phyloP scores from a whole-genome alignment of 64 coral and sea anemone genomes.

The Trachythela sp. region DNA sequence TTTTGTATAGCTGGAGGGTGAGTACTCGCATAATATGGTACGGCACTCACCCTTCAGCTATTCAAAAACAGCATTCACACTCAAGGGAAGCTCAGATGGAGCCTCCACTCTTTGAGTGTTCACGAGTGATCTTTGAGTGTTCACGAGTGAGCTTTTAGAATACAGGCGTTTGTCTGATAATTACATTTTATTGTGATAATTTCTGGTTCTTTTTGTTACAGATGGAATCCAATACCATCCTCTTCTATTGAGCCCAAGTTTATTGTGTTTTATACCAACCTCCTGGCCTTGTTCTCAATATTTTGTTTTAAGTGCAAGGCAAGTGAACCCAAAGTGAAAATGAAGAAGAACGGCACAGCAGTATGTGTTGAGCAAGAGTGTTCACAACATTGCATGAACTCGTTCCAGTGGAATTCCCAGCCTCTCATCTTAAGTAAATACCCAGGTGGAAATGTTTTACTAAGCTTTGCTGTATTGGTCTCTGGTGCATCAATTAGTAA shows the following conservation, averaged over 20 bases:
- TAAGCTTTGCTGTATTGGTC: not conserved
- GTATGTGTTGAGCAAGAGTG: not conserved
- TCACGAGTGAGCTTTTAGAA: too few species aligned
- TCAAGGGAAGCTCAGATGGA: too few species aligned
- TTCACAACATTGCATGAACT: not conserved
- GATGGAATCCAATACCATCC: not conserved
- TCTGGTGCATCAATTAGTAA: not conserved
- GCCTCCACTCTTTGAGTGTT: too few species aligned
- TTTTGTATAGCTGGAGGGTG: too few species aligned
- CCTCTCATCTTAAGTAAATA: not conserved
- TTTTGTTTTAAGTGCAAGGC: constrained; percentile 16
- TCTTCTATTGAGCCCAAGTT: not conserved
- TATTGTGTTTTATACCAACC: constrained; percentile 27
- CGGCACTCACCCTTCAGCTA: too few species aligned
- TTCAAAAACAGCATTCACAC: too few species aligned
- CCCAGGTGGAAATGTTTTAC: not conserved
- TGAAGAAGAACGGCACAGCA: constrained; percentile 10
- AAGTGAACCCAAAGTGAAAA: not conserved
- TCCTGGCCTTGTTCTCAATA: not conserved
- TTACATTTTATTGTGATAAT: not conserved
- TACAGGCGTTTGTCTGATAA: too few species aligned
- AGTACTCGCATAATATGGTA: too few species aligned
- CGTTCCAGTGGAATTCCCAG: not conserved
- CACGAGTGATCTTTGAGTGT: too few species aligned
- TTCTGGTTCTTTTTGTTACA: not conserved